Conservation (phyloP, 2,888 invertebrate genomes). For the Hemaris fuciformis region DNA sequence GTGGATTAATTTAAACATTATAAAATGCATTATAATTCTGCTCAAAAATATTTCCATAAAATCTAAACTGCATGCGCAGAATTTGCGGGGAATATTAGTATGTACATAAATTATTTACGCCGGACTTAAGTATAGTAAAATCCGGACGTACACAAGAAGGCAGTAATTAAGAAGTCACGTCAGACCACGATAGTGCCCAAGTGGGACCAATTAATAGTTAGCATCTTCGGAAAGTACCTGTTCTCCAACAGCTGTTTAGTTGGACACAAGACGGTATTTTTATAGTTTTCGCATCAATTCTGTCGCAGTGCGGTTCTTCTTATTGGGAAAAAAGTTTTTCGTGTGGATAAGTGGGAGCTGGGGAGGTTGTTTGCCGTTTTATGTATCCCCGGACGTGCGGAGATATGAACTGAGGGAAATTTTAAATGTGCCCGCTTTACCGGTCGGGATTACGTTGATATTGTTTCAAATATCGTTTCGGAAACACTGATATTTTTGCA, state of each 20-base stretch:
- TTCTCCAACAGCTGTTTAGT: neutral
- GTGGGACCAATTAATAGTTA: neutral
- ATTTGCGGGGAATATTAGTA: too few species aligned
- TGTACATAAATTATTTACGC: too few species aligned
- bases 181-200: neutral
- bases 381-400: slow-evolving; percentile 3
- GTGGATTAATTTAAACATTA: too few species aligned
- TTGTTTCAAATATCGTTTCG: neutral
- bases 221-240: neutral
- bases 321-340: slow-evolving; percentile 4
- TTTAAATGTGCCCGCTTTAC: neutral
- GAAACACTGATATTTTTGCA: too few species aligned
- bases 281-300: slow-evolving; percentile 13
- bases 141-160: too few species aligned
- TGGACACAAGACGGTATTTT: slow-evolving; percentile 1
- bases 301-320: slow-evolving; percentile 13
- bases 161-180: neutral
- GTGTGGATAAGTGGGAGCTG: neutral
- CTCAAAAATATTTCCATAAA: too few species aligned
- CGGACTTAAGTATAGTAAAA: too few species aligned
- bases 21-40: too few species aligned
- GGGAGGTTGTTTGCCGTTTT: neutral
- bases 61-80: too few species aligned
- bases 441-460: neutral
- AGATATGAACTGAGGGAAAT: neutral